Conservation (phyloP, 2,888 invertebrate species). For the Neocrepidodera transversa region DNA sequence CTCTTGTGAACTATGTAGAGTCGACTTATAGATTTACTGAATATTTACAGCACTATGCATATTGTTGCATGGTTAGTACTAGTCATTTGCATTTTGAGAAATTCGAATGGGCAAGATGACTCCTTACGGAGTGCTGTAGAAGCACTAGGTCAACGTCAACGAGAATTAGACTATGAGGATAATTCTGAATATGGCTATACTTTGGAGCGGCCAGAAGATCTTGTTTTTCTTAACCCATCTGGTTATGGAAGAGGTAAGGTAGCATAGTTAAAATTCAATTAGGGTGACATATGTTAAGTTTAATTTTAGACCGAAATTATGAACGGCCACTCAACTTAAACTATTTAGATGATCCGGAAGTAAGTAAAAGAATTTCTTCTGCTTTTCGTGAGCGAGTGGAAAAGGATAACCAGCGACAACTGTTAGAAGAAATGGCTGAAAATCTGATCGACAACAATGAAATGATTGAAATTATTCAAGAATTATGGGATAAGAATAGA, state of each 20-base stretch:
- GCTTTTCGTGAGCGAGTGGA: conserved; percentile 65
- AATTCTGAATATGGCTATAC: conserved; percentile 46
- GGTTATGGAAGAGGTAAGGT: conserved; percentile 38
- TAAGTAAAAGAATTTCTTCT: conserved; percentile 60
- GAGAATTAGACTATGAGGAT: conserved; percentile 52
- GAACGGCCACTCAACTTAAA: conserved; percentile 40
- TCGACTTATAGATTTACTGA: too few species aligned
- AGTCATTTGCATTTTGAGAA: conserved; percentile 18
- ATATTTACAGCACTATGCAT: conserved; percentile 20
- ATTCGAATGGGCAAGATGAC: conserved; percentile 55
- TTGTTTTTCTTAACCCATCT: conserved; percentile 44
- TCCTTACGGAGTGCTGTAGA: conserved; percentile 61
- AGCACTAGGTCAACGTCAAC: conserved; percentile 61
- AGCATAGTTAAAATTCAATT: background rate
- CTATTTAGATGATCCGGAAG: conserved; percentile 45
- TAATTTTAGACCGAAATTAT: background rate
- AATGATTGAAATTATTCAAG: conserved; percentile 64
- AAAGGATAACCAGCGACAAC: conserved; percentile 62
- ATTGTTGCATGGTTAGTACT: conserved; percentile 22
- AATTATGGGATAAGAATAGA: conserved; percentile 63
- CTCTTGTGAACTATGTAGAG: too few species aligned
- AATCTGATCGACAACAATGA: conserved; percentile 46
- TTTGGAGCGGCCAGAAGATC: conserved; percentile 46
- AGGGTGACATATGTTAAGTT: background rate
- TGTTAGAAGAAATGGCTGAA: conserved; percentile 54